Evolutionary conservation across 2,797 vertebrate genomes (phyloP).

Genomic region (Trichosurus vulpecula): DNA sequence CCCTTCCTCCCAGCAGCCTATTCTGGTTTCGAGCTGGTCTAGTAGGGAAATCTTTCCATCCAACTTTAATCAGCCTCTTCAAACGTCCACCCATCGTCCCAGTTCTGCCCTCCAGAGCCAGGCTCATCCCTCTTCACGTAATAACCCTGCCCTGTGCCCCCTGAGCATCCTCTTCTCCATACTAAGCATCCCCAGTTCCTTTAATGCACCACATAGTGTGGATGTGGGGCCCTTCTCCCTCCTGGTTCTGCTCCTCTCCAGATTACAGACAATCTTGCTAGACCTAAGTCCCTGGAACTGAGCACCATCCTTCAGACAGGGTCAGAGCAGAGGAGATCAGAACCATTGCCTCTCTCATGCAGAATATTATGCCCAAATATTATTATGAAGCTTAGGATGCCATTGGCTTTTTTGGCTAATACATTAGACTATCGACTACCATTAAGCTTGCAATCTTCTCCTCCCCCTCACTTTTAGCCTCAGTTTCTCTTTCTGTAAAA

Average conservation of each 20-base stretch:
- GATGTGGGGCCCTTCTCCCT: too few species aligned
- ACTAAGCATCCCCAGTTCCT: not conserved
- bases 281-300: not conserved
- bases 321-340: not conserved
- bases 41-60: not conserved
- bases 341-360: not conserved
- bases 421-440: not conserved
- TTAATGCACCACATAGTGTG: fast-evolving
- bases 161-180: too few species aligned
- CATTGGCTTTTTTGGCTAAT: not conserved
- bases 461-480: not conserved
- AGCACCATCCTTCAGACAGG: not conserved
- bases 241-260: too few species aligned
- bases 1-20: not conserved
- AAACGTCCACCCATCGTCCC: too few species aligned
- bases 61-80: too few species aligned
- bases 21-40: not conserved
- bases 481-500: too few species aligned
- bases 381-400: not conserved
- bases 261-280: not conserved
- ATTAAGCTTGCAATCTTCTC: not conserved
- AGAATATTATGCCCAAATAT: not conserved
- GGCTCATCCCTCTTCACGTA: not conserved
- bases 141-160: not conserved
- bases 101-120: not conserved